Base-by-base conservation (phyloP, 2,888 invertebrate species). In the Byasa hedistus region DNA sequence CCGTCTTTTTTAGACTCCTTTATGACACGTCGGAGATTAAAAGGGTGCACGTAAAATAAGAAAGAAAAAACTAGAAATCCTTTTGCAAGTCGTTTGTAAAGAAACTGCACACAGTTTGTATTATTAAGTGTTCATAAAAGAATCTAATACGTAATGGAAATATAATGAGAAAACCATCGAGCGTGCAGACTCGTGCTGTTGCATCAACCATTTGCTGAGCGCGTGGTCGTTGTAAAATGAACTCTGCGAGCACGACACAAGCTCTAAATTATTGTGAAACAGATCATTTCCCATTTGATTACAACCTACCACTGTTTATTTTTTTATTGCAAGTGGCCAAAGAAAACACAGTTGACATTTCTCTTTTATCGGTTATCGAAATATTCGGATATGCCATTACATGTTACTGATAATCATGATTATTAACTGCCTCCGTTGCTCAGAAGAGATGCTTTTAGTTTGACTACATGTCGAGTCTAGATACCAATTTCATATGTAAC, bases 121-220 rank as follows among this genome's bases (percentile, higher is more conserved):
- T 10, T 54, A n/a, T 22, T 54, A 54, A 22, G 52, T 54, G 15
- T 54, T 48, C 48, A 54, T 54, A 54, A 48, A 15, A 54, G 23
- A 54, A 54, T 23, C 52, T 23, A 54, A 48, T 54, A 54, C 52
- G 52, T 54, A 54, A 54, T 54, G 22, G n/a, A 54, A 54, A 21
- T 22, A 22, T 54, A 54, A 54, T 54, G 52, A 54, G 52, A 54
- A 54, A 54, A 54, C 52, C 52, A 22, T 22, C 22, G 3, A 54
- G 52, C 52, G 22, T 54, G 52, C 52, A 54, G 52, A 10, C 52
- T 54, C 52, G 22, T 54, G 22, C 52, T 27, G 57, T 57, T 32
- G 27, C 32, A 32, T 57, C 32, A 32, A n/a, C 7, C 12, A 36
- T 57, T 32, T 24, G n/a, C n/a, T 5, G 7, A 22, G 23, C 52